phyloP scores from a whole-genome alignment of 2,797 vertebrate species.

The Hyperoplus immaculatus region DNA sequence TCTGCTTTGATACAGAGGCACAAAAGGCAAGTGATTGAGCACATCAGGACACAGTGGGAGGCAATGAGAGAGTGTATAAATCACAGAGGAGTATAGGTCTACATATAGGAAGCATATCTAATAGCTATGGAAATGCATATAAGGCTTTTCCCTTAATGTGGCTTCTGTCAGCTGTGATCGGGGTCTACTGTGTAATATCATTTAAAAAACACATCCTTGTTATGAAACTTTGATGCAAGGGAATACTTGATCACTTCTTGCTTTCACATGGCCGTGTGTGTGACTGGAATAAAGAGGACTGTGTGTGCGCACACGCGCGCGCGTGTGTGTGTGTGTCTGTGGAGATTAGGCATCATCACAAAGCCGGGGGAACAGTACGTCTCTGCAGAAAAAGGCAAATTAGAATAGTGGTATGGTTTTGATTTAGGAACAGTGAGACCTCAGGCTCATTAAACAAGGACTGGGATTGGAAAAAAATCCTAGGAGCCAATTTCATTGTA shows the following conservation, averaged over 20 bases:
- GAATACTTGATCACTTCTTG: conserved; percentile 65
- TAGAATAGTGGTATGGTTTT: conserved; percentile 23
- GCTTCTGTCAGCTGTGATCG: conserved; percentile 48
- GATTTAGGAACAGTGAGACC: conserved; percentile 39
- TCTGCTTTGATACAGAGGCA: conserved; percentile 14
- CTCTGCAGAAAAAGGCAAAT: conserved; percentile 48
- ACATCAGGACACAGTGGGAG: conserved; percentile 26
- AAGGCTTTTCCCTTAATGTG: conserved; percentile 41
- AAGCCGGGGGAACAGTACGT: conserved; percentile 19
- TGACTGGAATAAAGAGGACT: conserved; percentile 31
- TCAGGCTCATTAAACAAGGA: conserved; percentile 49
- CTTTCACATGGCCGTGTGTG: conserved; percentile 43
- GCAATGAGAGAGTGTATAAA: conserved; percentile 10
- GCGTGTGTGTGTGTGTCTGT: neutral
- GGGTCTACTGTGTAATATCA: conserved; percentile 36
- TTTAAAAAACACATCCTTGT: conserved; percentile 66
- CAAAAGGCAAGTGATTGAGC: conserved; percentile 24
- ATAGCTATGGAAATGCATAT: conserved; percentile 42
- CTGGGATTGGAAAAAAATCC: conserved; percentile 24
- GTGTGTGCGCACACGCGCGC: too few relatives aligned
- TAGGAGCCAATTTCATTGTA: conserved; percentile 5
- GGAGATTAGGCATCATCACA: conserved; percentile 50
- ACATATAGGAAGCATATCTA: conserved; percentile 41
- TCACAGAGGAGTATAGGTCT: conserved; percentile 1
- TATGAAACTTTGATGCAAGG: conserved; percentile 71